phyloP scores from a whole-genome alignment of 2,113 vertebrate species.

The Pelvicachromis taeniatus region DNA sequence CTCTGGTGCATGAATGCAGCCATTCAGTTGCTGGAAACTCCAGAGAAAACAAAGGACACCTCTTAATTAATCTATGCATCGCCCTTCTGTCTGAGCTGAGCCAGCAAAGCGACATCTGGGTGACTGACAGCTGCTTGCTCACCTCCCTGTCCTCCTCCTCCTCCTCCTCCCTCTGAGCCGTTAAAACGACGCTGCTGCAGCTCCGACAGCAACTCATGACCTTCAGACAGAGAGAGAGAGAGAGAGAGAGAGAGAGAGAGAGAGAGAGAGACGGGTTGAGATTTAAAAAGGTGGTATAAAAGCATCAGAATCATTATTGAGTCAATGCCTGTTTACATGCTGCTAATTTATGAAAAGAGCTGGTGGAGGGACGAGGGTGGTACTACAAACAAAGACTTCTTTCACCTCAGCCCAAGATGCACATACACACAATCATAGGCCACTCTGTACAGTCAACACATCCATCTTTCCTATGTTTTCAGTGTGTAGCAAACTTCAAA shows the following conservation, averaged over 20 bases:
- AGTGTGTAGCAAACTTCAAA: neutral
- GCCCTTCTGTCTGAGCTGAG: neutral
- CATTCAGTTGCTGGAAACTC: neutral
- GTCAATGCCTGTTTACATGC: constrained; percentile 21
- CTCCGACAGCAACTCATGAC: constrained; percentile 94
- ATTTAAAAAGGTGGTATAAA: neutral
- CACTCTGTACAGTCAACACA: neutral
- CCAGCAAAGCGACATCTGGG: neutral
- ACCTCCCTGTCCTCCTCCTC: constrained; percentile 54
- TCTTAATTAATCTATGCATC: neutral
- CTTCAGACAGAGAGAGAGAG: constrained; percentile 53
- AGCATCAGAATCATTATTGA: constrained; percentile 11
- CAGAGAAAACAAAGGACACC: neutral
- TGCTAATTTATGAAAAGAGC: constrained; percentile 16
- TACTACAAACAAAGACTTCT: constrained; percentile 50
- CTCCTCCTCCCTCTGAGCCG: constrained; percentile 84
- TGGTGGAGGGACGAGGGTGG: constrained; percentile 36
- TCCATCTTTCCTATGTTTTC: neutral
- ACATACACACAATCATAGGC: neutral
- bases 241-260: neutral
- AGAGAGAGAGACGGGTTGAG: neutral
- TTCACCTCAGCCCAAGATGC: constrained; percentile 20
- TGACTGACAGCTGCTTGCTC: constrained; percentile 20
- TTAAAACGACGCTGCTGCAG: constrained; percentile 95
- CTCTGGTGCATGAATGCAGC: neutral